These are phyloP conservation scores for Bergia sp. DNA, from an alignment of 92 coral and sea anemone species.

Conservation along the genomic window DNA sequence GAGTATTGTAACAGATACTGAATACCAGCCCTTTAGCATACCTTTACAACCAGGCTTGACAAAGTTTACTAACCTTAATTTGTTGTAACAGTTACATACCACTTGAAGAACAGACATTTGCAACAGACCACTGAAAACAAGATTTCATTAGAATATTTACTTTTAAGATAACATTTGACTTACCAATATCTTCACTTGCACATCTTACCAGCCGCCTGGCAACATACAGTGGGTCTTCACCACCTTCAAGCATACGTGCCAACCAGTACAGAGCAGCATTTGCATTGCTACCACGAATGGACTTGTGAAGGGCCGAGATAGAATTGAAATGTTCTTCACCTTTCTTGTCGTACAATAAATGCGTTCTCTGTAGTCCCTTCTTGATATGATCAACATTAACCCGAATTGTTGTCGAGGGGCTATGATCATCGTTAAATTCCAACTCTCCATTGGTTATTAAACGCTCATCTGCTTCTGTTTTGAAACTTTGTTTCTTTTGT, in stretches of 20 bases:
- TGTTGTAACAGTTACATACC: too few relatives aligned
- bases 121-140: not conserved
- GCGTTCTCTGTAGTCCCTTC: conserved; percentile 91
- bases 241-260: conserved; percentile 97
- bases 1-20: too few relatives aligned
- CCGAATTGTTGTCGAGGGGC: not conserved
- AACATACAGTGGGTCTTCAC: conserved; percentile 90
- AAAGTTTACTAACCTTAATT: not conserved
- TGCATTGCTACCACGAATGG: conserved; percentile 92
- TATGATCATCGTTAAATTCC: not conserved
- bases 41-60: too few relatives aligned
- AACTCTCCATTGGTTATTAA: not conserved
- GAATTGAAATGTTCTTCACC: conserved; percentile 97
- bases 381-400: conserved; percentile 79
- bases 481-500: not conserved
- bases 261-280: conserved; percentile 97
- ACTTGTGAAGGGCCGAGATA: conserved; percentile 96
- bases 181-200: conserved; percentile 99
- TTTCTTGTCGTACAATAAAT: conserved; percentile 83
- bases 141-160: not conserved
- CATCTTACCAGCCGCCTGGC: conserved; percentile 92
- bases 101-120: too few relatives aligned
- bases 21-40: too few relatives aligned
- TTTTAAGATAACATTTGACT: conserved; percentile 23
- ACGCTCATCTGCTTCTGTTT: not conserved